Evolutionary conservation across 2,113 vertebrate genomes (phyloP), one percentile per base, ranked within the genome.

Genomic region (Talpa occidentalis): DNA sequence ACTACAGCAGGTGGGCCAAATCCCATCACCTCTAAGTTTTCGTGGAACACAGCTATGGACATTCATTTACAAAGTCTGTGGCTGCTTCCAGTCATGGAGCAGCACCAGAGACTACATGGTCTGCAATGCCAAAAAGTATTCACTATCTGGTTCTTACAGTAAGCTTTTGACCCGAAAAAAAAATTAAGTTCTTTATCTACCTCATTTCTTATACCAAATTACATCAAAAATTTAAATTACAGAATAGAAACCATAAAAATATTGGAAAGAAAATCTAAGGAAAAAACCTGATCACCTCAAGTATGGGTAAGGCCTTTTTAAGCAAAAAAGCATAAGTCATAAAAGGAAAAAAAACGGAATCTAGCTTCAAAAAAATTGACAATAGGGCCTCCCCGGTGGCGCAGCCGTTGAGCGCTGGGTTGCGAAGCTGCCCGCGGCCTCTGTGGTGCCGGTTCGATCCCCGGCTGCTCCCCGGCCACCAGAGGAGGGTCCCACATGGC

Each of bases 261-360:
- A 67, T 67, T 42, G 84, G 40, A 88, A 89, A 89, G 60, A 88
- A 89, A 89, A 77, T 22, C 17, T 49, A 35, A 60, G 70, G 70
- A 72, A 78, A 77, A 72, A 77, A 89, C 49, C 4, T 7, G 47
- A 90, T 78, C 80, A 84, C n/a, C 26, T 49, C 52, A 64, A 85
- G 30, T 87, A 87, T 60, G 44, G 42, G 72, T 32, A 84, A 92
- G 22, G 37, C 4, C 64, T 72, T 89, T 44, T 32, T 66, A 54
- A 85, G 37, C 59, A 86, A 82, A 80, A 91, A 82, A 8, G 6
- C 59, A 80, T 30, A 80, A 96, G 83, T 88, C 69, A 37, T 88
- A 66, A 76, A 94, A 74, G 40, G 32, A 77, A 35, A n/a, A 54
- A 56, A 37, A 44, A 3, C 8, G 17, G 35, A 62, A 76, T 70